A percentile compares a stretch with the other conserved stretches of the same genome.
Conservation (phyloP, 2,797 vertebrate genomes). For the Phrynocephalus forsythii region DNA sequence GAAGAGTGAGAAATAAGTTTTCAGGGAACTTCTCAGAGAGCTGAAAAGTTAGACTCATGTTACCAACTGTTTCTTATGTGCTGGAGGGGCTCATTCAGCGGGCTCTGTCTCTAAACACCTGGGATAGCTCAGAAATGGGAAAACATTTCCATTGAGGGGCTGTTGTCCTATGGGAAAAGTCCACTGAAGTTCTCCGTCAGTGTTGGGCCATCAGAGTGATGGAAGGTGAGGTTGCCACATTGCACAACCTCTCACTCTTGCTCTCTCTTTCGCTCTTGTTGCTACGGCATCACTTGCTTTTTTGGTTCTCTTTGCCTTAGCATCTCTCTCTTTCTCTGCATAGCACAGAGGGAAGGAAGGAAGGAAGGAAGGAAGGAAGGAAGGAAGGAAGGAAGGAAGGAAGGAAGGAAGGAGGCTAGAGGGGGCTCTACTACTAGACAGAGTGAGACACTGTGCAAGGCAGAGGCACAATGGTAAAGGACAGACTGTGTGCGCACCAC, state of each 20-base stretch:
- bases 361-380: not conserved
- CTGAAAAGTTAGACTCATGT: not conserved
- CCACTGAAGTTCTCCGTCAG: not conserved
- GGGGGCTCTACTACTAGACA: not conserved
- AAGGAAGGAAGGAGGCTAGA: too few relatives aligned
- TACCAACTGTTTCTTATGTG: not conserved
- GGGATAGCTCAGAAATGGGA: not conserved
- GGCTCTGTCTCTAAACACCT: not conserved
- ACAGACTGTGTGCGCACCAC: not conserved
- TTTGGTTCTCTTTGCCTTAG: too few relatives aligned
- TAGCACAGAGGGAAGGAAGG: not conserved
- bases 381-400: not conserved
- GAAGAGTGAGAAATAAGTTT: not conserved
- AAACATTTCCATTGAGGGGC: not conserved
- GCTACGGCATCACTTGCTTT: not conserved
- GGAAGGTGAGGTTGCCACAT: not conserved
- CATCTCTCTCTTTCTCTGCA: not conserved
- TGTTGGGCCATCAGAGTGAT: not conserved
- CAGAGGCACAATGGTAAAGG: not conserved
- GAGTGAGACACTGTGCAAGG: not conserved
- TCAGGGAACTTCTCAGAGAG: not conserved
- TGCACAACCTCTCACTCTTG: too few relatives aligned
- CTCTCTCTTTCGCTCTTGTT: not conserved
- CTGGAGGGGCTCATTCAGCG: not conserved
- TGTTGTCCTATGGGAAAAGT: not conserved